A percentile compares a stretch with the other conserved stretches of the same genome.
Conservation (phyloP, 2,113 vertebrate species). For the Plotosus lineatus region DNA sequence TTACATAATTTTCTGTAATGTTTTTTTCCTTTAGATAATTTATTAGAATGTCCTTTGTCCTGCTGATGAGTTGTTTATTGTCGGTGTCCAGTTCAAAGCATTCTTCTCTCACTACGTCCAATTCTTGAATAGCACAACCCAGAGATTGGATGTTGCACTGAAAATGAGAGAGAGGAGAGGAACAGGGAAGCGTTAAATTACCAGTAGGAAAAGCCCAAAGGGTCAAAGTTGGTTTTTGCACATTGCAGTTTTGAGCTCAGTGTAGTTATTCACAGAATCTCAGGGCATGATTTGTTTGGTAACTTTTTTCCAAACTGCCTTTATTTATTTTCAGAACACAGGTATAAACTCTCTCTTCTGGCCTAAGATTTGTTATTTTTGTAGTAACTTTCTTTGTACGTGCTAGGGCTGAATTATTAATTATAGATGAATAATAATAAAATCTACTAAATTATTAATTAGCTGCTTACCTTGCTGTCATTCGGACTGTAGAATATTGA, state of each 20-base stretch:
- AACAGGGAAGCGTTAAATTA: background rate
- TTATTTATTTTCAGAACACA: constrained; percentile 4
- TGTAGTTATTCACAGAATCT: background rate
- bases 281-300: background rate
- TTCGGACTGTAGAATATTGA: constrained; percentile 45
- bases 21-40: background rate
- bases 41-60: background rate
- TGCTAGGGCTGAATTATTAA: too few species aligned
- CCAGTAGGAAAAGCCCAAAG: background rate
- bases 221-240: background rate
- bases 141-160: background rate
- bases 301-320: background rate
- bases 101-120: fast-evolving
- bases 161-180: background rate
- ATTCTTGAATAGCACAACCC: background rate
- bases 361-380: constrained; percentile 40
- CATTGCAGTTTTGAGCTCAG: background rate
- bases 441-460: too few species aligned
- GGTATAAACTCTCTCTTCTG: constrained; percentile 11
- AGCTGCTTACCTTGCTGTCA: constrained; percentile 52
- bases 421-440: background rate
- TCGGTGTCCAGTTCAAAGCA: fast-evolving
- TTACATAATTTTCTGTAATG: background rate
- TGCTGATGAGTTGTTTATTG: fast-evolving
- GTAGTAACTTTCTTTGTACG: constrained; percentile 36